Conservation (phyloP, 2,888 invertebrate species). For the Mythimna ferrago region DNA sequence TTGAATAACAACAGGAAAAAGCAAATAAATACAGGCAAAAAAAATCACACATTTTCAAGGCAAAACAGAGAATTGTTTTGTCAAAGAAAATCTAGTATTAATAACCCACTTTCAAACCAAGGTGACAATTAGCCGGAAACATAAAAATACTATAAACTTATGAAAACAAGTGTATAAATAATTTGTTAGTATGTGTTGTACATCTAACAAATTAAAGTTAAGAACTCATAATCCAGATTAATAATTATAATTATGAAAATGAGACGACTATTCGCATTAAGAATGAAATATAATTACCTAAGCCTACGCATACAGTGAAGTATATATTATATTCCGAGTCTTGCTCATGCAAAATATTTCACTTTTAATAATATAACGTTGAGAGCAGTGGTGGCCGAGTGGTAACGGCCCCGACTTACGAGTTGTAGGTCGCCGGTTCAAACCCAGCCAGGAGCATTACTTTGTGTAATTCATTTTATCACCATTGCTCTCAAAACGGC, state of each 20-base stretch:
- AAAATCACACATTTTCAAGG: conserved; percentile 51
- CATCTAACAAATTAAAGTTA: conserved; percentile 11
- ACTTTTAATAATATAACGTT: background rate
- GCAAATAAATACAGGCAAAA: conserved; percentile 28
- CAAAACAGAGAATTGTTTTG: conserved; percentile 30
- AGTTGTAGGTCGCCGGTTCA: no score
- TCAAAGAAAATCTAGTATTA: conserved; percentile 23
- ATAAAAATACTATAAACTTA: conserved; percentile 41
- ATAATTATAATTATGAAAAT: conserved; percentile 45
- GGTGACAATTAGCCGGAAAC: conserved; percentile 39
- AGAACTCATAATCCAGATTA: conserved; percentile 15
- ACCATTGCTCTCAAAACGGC: no score
- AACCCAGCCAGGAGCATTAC: no score
- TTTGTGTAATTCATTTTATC: no score
- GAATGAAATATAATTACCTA: conserved; percentile 19
- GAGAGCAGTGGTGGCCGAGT: no score
- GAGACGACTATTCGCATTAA: background rate
- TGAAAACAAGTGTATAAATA: conserved; percentile 40
- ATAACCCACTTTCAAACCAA: conserved; percentile 32
- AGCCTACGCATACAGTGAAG: background rate
- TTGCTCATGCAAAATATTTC: background rate
- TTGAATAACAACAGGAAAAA: conserved; percentile 58
- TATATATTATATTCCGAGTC: background rate
- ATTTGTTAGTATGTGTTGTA: conserved; percentile 24
- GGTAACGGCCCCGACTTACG: no score